Evolutionary conservation across 1,140 invertebrate genomes (phyloP).

Genomic region (Popillia japonica): DNA sequence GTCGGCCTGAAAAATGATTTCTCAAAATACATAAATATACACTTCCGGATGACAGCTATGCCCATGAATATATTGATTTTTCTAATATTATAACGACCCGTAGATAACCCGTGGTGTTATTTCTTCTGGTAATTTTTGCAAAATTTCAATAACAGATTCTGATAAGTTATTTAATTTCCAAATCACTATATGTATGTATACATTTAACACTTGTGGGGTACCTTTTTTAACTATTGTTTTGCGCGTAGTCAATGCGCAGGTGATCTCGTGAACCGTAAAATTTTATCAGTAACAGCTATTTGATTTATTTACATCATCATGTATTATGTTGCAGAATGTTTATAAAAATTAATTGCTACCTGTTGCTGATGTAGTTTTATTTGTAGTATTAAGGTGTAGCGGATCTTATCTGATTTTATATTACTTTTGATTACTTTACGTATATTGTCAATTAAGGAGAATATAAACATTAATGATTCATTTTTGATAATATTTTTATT

Average conservation of each 20-base stretch:
- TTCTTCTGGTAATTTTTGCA: background rate
- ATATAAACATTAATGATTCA: too few species aligned
- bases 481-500: too few species aligned
- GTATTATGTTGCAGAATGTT: background rate
- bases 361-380: background rate
- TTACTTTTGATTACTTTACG: background rate
- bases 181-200: background rate
- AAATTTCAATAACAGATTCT: conserved; percentile 4
- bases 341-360: background rate
- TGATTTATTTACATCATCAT: background rate
- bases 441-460: background rate
- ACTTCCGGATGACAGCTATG: background rate
- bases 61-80: background rate
- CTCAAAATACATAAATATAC: too few species aligned
- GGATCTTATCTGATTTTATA: background rate
- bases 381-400: background rate
- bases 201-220: background rate
- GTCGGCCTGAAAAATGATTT: too few species aligned
- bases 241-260: background rate
- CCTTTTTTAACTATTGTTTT: conserved; percentile 2
- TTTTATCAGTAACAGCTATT: conserved; percentile 11
- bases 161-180: background rate
- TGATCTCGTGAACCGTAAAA: conserved; percentile 13
- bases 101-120: conserved; percentile 9
- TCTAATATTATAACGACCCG: background rate